Evolutionary conservation across 2,113 vertebrate species (phyloP).

Genomic region (Hassar affinis): DNA sequence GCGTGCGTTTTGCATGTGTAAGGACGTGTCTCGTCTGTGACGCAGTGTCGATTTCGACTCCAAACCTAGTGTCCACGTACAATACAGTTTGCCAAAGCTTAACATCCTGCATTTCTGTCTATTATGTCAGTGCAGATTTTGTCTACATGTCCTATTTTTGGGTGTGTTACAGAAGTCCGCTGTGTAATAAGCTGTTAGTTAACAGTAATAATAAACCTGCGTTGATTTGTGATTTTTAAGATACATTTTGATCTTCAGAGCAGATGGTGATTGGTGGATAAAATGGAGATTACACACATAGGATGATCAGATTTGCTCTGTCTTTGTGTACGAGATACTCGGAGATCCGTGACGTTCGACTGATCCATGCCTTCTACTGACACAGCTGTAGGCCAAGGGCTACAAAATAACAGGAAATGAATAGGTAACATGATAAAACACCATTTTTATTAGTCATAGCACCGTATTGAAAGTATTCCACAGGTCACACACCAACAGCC

Average conservation of each 20-base stretch:
- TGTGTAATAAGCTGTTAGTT: conserved; percentile 2
- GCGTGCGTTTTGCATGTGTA: conserved; percentile 4
- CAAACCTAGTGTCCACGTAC: not conserved
- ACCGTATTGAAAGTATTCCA: not conserved
- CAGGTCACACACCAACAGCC: not conserved
- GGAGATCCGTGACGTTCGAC: not conserved
- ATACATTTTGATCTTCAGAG: not conserved
- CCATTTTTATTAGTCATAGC: not conserved
- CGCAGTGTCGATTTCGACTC: not conserved
- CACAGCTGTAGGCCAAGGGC: not conserved
- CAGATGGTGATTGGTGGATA: not conserved
- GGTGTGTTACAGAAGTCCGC: not conserved
- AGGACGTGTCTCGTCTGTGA: conserved; percentile 17
- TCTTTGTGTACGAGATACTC: not conserved
- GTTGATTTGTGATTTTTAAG: not conserved
- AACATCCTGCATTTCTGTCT: not conserved
- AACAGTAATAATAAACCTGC: not conserved
- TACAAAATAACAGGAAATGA: conserved; percentile 17
- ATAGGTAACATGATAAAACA: not conserved
- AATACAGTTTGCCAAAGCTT: not conserved
- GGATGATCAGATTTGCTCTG: not conserved
- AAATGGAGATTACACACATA: not conserved
- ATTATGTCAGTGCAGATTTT: not conserved
- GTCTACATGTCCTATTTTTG: not conserved
- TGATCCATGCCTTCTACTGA: not conserved